Conservation (phyloP, 2,797 vertebrate species). For the Halcyon chelicuti region DNA sequence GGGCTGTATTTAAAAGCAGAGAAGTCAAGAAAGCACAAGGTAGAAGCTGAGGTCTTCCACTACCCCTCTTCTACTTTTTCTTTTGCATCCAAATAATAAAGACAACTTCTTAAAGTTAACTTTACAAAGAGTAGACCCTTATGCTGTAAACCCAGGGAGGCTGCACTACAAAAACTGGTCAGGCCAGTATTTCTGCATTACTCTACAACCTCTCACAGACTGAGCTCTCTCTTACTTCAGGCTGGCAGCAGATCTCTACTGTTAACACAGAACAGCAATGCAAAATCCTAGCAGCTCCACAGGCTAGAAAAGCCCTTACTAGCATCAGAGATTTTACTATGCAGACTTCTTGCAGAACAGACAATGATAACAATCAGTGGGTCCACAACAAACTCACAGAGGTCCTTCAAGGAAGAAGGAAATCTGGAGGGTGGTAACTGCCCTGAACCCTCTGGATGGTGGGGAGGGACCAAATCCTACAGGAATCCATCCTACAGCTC, state of each 20-base stretch:
- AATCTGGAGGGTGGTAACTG: not conserved
- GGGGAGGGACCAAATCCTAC: rapidly evolving
- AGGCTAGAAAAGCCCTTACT: not conserved
- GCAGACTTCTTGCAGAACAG: not conserved
- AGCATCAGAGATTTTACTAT: not conserved
- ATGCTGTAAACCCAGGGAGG: not conserved
- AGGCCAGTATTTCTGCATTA: not conserved
- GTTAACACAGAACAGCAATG: rapidly evolving
- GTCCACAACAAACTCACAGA: rapidly evolving
- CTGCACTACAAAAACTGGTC: not conserved
- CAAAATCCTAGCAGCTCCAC: not conserved
- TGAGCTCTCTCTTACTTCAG: rapidly evolving
- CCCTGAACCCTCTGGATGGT: not conserved
- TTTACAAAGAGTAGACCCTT: not conserved
- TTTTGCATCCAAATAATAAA: not conserved
- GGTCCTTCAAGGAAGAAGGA: not conserved
- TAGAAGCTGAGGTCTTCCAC: not conserved
- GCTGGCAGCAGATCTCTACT: not conserved
- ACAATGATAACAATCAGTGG: rapidly evolving
- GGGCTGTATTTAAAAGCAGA: not conserved
- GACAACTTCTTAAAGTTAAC: not conserved
- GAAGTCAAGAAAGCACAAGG: not conserved
- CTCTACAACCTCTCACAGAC: not conserved
- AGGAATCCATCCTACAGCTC: not conserved
- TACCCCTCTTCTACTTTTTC: not conserved